Percentiles rank a stretch among this genome's conserved stretches.
phyloP scores from a whole-genome alignment of 2,888 invertebrate species.

The Dichetophora obliterata region DNA sequence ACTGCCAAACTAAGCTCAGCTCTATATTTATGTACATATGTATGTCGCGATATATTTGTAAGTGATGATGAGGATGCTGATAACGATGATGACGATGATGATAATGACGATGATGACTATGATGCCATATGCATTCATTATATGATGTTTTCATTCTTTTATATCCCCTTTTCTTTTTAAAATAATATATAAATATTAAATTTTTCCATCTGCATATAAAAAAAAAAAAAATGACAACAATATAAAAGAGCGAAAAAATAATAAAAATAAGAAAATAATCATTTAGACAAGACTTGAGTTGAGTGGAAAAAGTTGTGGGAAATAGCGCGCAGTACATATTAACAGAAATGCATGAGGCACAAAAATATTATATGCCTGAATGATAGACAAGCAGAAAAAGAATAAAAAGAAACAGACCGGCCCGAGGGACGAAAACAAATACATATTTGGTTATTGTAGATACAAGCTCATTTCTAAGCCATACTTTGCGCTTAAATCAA shows the following conservation, averaged over 20 bases:
- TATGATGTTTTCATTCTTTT: conserved; percentile 31
- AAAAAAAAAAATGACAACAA: not conserved
- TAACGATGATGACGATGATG: conserved; percentile 28
- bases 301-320: not conserved
- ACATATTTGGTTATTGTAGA: not conserved
- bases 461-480: too few relatives aligned
- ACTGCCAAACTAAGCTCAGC: conserved; percentile 9
- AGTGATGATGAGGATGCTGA: not conserved
- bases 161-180: conserved; percentile 27
- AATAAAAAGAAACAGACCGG: not conserved
- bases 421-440: not conserved
- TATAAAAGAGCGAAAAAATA: not conserved
- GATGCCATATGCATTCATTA: conserved; percentile 30
- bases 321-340: too few relatives aligned
- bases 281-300: not conserved
- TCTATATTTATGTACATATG: too few relatives aligned
- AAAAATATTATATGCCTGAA: not conserved
- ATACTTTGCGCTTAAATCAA: too few relatives aligned
- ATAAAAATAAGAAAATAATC: conserved; percentile 1
- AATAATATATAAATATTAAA: conserved; percentile 28
- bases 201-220: conserved; percentile 11
- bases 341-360: too few relatives aligned
- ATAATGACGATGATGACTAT: conserved; percentile 35
- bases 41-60: not conserved
- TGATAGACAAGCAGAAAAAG: not conserved